A percentile compares a stretch with the other conserved stretches of the same genome.
phyloP scores from a whole-genome alignment of 2,888 invertebrate species.

The Acanthacorydalis orientalis region DNA sequence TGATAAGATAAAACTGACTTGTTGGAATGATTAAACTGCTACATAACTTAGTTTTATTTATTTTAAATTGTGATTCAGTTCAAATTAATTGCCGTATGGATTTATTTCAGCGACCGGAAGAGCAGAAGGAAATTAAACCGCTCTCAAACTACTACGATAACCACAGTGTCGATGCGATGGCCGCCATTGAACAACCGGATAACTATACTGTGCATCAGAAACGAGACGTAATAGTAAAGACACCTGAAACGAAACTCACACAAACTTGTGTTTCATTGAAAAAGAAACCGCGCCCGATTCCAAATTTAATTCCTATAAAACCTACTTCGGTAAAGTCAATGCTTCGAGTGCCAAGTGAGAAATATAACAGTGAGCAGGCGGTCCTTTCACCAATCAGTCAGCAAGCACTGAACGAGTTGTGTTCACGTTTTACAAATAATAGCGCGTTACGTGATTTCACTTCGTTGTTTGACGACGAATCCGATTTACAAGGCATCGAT shows the following conservation, averaged over 20 bases:
- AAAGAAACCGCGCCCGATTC: constrained; percentile 44
- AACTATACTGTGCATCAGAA: constrained; percentile 11
- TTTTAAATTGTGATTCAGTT: too few relatives aligned
- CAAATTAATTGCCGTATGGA: too few relatives aligned
- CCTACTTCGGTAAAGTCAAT: constrained; percentile 12
- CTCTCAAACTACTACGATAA: constrained; percentile 37
- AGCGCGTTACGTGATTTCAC: constrained; percentile 38
- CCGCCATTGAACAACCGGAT: constrained; percentile 26
- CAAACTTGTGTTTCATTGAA: constrained; percentile 11
- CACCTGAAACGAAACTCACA: constrained; percentile 7
- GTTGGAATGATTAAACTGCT: too few relatives aligned
- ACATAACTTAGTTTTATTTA: too few relatives aligned
- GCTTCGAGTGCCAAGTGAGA: neutral
- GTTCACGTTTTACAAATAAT: constrained; percentile 25
- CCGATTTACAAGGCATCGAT: constrained; percentile 3
- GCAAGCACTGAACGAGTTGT: constrained; percentile 28
- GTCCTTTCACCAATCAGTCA: constrained; percentile 16
- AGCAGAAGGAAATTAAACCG: constrained; percentile 34
- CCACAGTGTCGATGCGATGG: constrained; percentile 37
- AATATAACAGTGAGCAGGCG: constrained; percentile 2
- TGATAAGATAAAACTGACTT: too few relatives aligned
- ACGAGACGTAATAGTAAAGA: constrained; percentile 12
- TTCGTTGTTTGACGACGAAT: constrained; percentile 21
- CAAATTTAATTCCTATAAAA: constrained; percentile 57
- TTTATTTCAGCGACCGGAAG: constrained; percentile 11